These are phyloP conservation scores for Patella pellucida DNA, from an alignment of 2,888 invertebrate species.

Conservation along the genomic window DNA sequence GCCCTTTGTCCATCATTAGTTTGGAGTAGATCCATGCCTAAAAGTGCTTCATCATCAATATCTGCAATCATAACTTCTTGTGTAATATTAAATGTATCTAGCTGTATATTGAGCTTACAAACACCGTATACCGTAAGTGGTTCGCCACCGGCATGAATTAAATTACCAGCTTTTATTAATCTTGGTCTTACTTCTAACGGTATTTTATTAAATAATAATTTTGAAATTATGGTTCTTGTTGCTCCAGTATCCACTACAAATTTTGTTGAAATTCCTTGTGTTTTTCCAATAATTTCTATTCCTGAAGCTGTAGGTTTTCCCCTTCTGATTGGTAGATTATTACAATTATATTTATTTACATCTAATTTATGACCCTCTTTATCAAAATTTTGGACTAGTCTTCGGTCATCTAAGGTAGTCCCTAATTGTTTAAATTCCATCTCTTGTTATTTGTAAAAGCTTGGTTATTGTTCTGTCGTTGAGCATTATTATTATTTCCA, in stretches of 20 bases:
- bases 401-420: constrained; percentile 24
- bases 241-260: constrained; percentile 23
- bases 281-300: constrained; percentile 19
- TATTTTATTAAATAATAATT: constrained; percentile 19
- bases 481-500: neutral
- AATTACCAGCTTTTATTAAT: constrained; percentile 1
- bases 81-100: constrained; percentile 5
- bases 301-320: neutral
- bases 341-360: neutral
- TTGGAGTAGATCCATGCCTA: constrained; percentile 33
- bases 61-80: constrained; percentile 29
- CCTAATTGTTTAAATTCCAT: constrained; percentile 28
- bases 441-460: neutral
- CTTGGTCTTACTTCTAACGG: constrained; percentile 1
- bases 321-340: neutral
- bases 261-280: constrained; percentile 14
- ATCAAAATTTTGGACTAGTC: constrained; percentile 12
- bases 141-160: constrained; percentile 18
- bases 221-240: constrained; percentile 15
- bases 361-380: constrained; percentile 11
- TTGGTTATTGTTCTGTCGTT: too few relatives aligned
- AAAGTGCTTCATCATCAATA: constrained; percentile 31
- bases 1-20: constrained; percentile 23
- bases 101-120: constrained; percentile 18
- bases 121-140: constrained; percentile 22